Conservation (phyloP, 2,113 vertebrate genomes). For the Apteryx mantelli region DNA sequence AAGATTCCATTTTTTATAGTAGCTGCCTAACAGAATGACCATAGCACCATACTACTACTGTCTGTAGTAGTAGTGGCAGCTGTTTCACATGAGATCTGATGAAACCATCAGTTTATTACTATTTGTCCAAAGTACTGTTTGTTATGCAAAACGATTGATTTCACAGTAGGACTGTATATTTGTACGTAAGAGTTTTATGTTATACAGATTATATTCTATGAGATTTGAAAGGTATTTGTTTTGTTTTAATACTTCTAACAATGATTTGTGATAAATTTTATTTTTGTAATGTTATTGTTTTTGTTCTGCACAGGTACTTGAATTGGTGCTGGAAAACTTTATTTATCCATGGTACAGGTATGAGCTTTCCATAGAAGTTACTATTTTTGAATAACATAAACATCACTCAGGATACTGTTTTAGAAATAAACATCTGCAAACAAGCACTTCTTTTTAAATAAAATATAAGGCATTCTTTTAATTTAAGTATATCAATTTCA, state of each 20-base stretch:
- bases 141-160: neutral
- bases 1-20: neutral
- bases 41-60: rapidly evolving
- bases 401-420: neutral
- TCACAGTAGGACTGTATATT: rapidly evolving
- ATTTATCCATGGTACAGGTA: constrained; percentile 99
- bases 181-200: neutral
- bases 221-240: neutral
- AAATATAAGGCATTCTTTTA: neutral
- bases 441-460: neutral
- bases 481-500: neutral
- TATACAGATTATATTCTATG: neutral
- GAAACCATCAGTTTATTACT: neutral
- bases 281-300: neutral
- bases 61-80: neutral
- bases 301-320: constrained; percentile 86
- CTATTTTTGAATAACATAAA: neutral
- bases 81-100: rapidly evolving
- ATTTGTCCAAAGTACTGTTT: neutral
- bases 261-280: neutral
- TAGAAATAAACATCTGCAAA: neutral
- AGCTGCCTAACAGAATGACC: neutral
- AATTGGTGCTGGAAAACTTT: constrained; percentile 96
- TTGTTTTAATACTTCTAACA: neutral
- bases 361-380: constrained; percentile 27